Conservation (phyloP, 2,113 vertebrate species). For the Cnemophilus loriae region DNA sequence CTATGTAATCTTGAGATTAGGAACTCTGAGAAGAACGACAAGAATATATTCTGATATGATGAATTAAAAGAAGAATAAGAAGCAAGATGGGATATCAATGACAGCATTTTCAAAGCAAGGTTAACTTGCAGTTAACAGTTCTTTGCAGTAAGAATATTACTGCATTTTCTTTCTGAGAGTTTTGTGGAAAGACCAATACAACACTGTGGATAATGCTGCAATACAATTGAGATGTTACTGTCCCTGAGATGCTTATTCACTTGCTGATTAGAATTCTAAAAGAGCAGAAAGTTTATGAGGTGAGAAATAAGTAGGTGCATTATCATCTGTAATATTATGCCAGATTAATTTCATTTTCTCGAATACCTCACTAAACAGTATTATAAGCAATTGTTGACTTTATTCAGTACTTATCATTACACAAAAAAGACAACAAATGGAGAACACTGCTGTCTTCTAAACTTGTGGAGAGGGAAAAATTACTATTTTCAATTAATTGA, state of each 20-base stretch:
- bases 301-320: not conserved
- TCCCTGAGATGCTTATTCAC: not conserved
- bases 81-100: not conserved
- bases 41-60: not conserved
- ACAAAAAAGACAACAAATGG: not conserved
- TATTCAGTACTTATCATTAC: not conserved
- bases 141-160: not conserved
- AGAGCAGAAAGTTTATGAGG: not conserved
- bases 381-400: not conserved
- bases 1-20: not conserved
- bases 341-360: not conserved
- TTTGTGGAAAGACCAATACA: not conserved
- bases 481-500: not conserved
- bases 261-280: not conserved
- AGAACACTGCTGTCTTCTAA: not conserved
- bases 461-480: not conserved
- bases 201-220: not conserved
- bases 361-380: not conserved
- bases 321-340: not conserved
- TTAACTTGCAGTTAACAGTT: not conserved
- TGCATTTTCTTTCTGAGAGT: not conserved
- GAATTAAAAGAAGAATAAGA: not conserved
- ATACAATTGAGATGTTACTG: not conserved
- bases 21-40: not conserved
- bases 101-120: not conserved